Conservation (phyloP, 2,113 vertebrate species). For the Ochotona curzoniae region DNA sequence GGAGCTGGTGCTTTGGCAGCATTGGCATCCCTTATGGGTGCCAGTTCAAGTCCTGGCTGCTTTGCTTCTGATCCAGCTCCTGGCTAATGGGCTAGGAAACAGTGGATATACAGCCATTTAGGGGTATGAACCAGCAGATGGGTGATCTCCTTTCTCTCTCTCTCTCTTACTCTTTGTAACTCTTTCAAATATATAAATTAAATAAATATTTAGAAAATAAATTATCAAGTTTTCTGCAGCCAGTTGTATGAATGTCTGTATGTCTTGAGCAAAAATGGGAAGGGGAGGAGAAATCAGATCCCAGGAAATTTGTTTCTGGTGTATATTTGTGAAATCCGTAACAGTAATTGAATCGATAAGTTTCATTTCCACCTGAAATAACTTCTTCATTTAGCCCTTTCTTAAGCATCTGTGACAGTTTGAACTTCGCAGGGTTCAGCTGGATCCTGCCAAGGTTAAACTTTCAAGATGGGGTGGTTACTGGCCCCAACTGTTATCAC, state of each 20-base stretch:
- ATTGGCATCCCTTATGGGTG: too few species aligned
- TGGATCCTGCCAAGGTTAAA: not conserved
- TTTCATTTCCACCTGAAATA: not conserved
- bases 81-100: too few species aligned
- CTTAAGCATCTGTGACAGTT: not conserved
- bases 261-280: not conserved
- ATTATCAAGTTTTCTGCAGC: not conserved
- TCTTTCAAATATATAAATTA: too few species aligned
- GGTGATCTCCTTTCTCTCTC: too few species aligned
- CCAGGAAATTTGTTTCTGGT: not conserved
- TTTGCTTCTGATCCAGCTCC: too few species aligned
- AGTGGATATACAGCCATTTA: too few species aligned
- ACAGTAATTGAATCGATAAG: not conserved
- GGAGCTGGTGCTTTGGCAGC: too few species aligned
- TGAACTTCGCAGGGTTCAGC: not conserved
- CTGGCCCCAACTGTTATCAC: not conserved
- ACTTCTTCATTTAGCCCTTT: slow-evolving; percentile 21
- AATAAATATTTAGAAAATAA: too few species aligned
- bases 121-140: too few species aligned
- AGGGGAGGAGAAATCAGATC: not conserved
- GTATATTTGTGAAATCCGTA: not conserved
- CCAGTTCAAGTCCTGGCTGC: too few species aligned
- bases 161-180: too few species aligned
- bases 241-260: not conserved
- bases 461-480: not conserved